Base-by-base conservation (phyloP, 2,888 invertebrate species). In the Druceiella hillmani region DNA sequence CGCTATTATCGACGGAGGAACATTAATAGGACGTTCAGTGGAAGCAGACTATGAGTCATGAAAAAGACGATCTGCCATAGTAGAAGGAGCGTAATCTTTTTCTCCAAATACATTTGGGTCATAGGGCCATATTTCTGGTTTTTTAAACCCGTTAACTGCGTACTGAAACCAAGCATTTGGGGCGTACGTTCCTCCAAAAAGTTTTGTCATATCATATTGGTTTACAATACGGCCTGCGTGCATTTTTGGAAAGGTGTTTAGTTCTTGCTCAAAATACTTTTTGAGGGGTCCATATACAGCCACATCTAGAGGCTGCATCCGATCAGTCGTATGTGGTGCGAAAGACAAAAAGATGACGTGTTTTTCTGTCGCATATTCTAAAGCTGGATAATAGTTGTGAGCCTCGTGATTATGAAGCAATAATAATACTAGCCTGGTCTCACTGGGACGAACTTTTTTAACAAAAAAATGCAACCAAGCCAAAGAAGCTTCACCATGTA, bases 241-340 rank as follows among this genome's bases (percentile, higher is more conserved):
- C 3, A n/a, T n/a, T 30, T 48, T 49, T 44, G 50, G 51, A 28
- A 51, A 51, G 3, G 28, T 6, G 40, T 46, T 45, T 22, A 50
- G 39, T 33, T 41, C 46, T 30, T 40, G 39, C 35, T 55, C 52
- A 50, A 54, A 54, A 22, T 45, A 50, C 9, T 31, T 50, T 50
- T 55, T 56, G 22, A 55, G 35, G 33, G 55, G 53, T 29, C 51
- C 52, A 42, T 53, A 54, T 13, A 54, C 45, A 10, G 49, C 43
- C 32, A 50, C 43, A 49, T 55, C 54, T 33, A 56, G 35, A 17
- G 52, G 52, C 39, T 55, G 53, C 48, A 54, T 41, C 42, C 43
- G 45, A 40, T 55, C 46, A 12, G 48, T 47, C 27, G 50, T 52
- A 37, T 49, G 50, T 22, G 46, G 44, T n/a, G 46, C 36, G 30